Base-by-base conservation (phyloP, 1,140 invertebrate species). In the Ips nitidus region DNA sequence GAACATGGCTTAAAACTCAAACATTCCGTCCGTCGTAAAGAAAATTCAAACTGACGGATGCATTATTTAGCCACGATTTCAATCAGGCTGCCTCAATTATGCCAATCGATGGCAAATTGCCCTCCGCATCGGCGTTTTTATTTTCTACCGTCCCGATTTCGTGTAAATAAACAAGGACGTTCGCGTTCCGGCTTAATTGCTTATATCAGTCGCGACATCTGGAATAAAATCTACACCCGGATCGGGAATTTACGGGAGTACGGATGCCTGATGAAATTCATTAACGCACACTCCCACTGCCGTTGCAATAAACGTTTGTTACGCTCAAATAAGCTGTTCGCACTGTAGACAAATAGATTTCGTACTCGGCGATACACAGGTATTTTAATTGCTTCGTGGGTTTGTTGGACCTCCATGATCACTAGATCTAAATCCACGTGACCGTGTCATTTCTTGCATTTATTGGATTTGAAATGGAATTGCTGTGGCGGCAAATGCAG, bases 11-110 rank as follows among this genome's bases (percentile, higher is more conserved):
- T 61, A 36, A 47, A 7, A 41, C 8, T 40, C 42, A 39, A 61
- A 61, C 58, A 45, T 61, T 61, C 58, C 45, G 45, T 66, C 22
- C 56, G 63, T 66, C 41, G 52, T 43, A 69, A 61, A 43, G 55
- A 60, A 70, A 65, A 61, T 57, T 66, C 61, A 55, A 58, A 60
- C 45, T 47, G 71, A 70, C 69, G 41, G 60, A 66, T 59, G 61
- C 64, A 64, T 70, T 74, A 72, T 74, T 74, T 72, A 74, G 65
- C 73, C 73, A 72, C 73, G 73, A 74, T 72, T 72, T 67, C 73
- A 74, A 74, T 74, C 73, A 71, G 66, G 56, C 71, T 70, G 66
- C 58, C 70, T 74, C 71, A 74, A 74, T 74, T 74, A 74, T 71
- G 66, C 60, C 73, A 72, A 74, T 74, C 70, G 70, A 71, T 70